Conservation (phyloP, 2,888 invertebrate species). For the Ichneumoninae sp. region DNA sequence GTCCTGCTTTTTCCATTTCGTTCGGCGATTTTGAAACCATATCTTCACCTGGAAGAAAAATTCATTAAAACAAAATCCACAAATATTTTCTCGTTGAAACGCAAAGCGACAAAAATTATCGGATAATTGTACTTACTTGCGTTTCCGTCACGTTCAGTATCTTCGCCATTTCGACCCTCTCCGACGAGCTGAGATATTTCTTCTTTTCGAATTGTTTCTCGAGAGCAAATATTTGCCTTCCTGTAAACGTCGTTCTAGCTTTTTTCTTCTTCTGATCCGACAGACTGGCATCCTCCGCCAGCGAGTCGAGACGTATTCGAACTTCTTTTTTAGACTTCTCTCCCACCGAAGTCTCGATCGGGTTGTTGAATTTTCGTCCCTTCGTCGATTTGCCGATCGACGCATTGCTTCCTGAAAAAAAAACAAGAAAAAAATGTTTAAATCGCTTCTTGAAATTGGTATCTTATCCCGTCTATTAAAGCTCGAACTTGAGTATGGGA, state of each 20-base stretch:
- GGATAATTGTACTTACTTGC: constrained; percentile 88
- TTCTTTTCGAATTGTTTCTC: constrained; percentile 98
- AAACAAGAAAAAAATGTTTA: background rate
- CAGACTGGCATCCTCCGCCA: constrained; percentile 85
- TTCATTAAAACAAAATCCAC: background rate
- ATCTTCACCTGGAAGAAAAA: constrained; percentile 91
- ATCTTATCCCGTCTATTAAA: background rate
- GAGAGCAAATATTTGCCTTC: constrained; percentile 97
- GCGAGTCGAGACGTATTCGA: constrained; percentile 57
- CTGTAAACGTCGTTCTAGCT: constrained; percentile 97
- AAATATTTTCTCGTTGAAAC: background rate
- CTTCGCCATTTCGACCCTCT: constrained; percentile 97
- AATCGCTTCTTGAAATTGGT: background rate
- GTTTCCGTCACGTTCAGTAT: constrained; percentile 97
- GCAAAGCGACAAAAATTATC: background rate
- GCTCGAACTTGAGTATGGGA: background rate
- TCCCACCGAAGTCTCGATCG: constrained; percentile 70
- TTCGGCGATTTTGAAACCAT: constrained; percentile 95
- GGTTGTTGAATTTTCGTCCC: constrained; percentile 67
- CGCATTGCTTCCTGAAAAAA: constrained; percentile 41
- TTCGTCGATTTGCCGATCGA: constrained; percentile 51
- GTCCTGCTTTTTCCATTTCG: constrained; percentile 96
- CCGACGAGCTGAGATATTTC: constrained; percentile 97
- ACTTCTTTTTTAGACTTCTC: constrained; percentile 77
- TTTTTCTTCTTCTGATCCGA: constrained; percentile 90